Base-by-base conservation (phyloP, 2,888 invertebrate species). In the Cinara cedri region DNA sequence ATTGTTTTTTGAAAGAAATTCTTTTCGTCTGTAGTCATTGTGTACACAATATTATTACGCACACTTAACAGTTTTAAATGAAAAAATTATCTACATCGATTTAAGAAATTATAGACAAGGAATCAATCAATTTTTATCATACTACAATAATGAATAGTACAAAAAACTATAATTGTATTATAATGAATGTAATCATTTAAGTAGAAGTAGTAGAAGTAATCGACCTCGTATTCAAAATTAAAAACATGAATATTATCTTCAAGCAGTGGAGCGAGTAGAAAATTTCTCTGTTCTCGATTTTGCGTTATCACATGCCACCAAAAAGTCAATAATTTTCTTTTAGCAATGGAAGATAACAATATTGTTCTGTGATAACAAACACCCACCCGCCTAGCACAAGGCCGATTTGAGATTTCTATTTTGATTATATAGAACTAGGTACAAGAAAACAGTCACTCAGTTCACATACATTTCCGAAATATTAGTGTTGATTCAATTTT, bases 1-100 rank as follows among this genome's bases (percentile, higher is more conserved):
- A 95, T 93, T 1, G 95, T 93, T 86, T 92, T 91, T 84, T 90
- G 90, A 85, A 92, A 93, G 86, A 91, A 91, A 83, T 88, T 85
- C 84, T 88, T 89, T 82, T 89, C 88, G 81, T 88, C 88, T n/a
- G 70, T 80, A 60, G 82, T 70, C 82, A 82, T 82, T 24, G 24
- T 65, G 55, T 2, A 10, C 19, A 9, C 6, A 11, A 10, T 34
- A 9, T 14, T 11, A 19, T 26, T 66, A 68, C 66, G 9, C 51
- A 68, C 66, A 16, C 51, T 13, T 0, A 26, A 26, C n/a, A 8
- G 16, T 51, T 51, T 54, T 19, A 19, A 10, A 14, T 21, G 34
- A 21, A 44, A n/a, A 44, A 19, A 44, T 21, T 13, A 3, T 21
- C 44, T 21, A 65, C 44, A 13, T 65, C 1, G 19, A 65, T 21